Percentiles rank a stretch among this genome's conserved stretches.
Evolutionary conservation across 1,140 invertebrate genomes (phyloP).

Genomic region (Meteorus sp.): DNA sequence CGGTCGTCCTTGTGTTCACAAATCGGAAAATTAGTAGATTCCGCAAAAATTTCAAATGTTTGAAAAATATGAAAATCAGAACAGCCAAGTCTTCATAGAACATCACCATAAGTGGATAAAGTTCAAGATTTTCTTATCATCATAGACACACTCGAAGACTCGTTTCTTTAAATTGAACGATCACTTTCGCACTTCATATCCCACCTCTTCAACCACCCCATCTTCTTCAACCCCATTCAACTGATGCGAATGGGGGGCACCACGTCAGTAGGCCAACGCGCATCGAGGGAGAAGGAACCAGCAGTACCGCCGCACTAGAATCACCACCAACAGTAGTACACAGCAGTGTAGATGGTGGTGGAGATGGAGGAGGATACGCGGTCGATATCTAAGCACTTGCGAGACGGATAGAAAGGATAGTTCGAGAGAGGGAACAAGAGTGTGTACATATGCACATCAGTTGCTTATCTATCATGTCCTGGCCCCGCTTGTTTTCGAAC

Average conservation of each 20-base stretch:
- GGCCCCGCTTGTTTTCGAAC: slow-evolving; percentile 31
- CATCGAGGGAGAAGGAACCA: background rate
- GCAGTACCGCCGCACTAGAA: too few species aligned
- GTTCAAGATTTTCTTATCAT: background rate
- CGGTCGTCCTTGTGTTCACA: too few species aligned
- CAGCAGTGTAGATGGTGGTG: background rate
- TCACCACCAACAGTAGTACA: background rate
- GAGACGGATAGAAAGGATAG: too few species aligned
- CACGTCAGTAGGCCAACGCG: background rate
- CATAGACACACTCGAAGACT: background rate
- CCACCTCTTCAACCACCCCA: too few species aligned
- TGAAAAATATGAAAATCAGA: too few species aligned
- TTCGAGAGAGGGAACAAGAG: background rate
- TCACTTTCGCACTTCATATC: slow-evolving; percentile 2
- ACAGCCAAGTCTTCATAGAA: too few species aligned
- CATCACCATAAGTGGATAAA: too few species aligned
- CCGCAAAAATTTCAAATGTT: too few species aligned
- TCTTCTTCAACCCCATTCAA: too few species aligned
- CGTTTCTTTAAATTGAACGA: slow-evolving; percentile 1
- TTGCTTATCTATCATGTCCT: slow-evolving; percentile 40
- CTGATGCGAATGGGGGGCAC: background rate
- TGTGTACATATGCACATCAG: background rate
- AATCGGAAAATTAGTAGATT: too few species aligned
- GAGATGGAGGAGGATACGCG: background rate
- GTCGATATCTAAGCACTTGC: slow-evolving; percentile 2